phyloP scores from a whole-genome alignment of 2,113 vertebrate genomes.

The Montifringilla adamsi region DNA sequence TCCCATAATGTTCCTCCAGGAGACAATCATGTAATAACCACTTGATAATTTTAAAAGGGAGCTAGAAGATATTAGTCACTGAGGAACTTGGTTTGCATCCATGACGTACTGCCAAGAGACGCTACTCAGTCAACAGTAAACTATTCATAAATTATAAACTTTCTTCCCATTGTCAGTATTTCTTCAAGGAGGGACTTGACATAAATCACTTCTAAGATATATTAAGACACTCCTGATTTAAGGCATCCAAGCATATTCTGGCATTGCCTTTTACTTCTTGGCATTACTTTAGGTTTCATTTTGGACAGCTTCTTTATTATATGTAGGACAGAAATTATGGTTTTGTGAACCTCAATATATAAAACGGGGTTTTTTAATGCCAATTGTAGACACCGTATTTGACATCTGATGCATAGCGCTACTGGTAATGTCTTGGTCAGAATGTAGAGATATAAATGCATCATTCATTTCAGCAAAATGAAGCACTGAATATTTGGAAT shows the following conservation, averaged over 20 bases:
- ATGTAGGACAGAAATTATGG: background rate
- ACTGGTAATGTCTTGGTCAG: background rate
- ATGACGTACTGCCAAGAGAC: background rate
- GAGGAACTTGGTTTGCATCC: background rate
- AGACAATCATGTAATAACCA: background rate
- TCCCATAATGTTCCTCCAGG: background rate
- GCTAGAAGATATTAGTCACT: background rate
- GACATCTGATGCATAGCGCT: background rate
- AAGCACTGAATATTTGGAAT: background rate
- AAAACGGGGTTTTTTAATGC: background rate
- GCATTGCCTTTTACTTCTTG: background rate
- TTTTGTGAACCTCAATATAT: background rate
- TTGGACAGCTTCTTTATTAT: background rate
- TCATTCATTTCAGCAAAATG: background rate
- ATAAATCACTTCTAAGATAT: background rate
- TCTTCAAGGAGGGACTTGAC: background rate
- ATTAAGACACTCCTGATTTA: background rate
- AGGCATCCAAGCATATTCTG: background rate
- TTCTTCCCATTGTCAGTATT: background rate
- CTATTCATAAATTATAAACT: background rate
- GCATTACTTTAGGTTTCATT: background rate
- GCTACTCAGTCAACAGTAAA: background rate
- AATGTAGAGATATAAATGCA: background rate
- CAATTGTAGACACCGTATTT: background rate
- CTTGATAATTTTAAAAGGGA: background rate